These are phyloP conservation scores for Drosophila kanekoi DNA, from an alignment of 2,888 invertebrate species.

Conservation along the genomic window DNA sequence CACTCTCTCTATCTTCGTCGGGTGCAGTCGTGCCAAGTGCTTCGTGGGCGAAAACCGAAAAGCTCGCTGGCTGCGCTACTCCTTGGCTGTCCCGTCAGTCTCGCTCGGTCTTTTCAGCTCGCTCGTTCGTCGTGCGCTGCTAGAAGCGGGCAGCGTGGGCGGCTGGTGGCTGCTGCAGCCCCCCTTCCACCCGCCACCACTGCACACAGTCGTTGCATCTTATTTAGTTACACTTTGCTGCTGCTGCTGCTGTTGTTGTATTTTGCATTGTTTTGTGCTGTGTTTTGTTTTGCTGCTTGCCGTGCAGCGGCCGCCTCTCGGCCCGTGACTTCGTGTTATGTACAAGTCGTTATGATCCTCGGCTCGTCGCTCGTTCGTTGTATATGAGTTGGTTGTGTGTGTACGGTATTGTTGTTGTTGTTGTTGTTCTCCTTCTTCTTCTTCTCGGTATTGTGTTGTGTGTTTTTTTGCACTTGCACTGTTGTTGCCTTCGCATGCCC, in stretches of 20 bases:
- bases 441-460: slow-evolving; percentile 60
- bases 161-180: slow-evolving; percentile 23
- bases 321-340: slow-evolving; percentile 74
- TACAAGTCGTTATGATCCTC: slow-evolving; percentile 73
- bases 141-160: slow-evolving; percentile 49
- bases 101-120: slow-evolving; percentile 78
- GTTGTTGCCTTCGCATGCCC: slow-evolving; percentile 41
- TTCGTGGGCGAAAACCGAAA: slow-evolving; percentile 48
- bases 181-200: slow-evolving; percentile 3
- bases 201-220: slow-evolving; percentile 64
- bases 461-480: slow-evolving; percentile 65
- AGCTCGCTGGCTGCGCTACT: slow-evolving; percentile 54
- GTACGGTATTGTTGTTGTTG: slow-evolving; percentile 40
- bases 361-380: slow-evolving; percentile 74
- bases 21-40: slow-evolving; percentile 34
- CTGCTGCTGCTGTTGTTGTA: slow-evolving; percentile 65
- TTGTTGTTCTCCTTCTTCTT: slow-evolving; percentile 27
- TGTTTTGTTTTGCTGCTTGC: slow-evolving; percentile 77
- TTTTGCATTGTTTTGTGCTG: slow-evolving; percentile 83
- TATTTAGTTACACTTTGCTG: slow-evolving; percentile 76
- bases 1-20: slow-evolving; percentile 32
- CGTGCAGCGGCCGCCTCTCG: slow-evolving; percentile 60
- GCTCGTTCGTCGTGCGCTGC: slow-evolving; percentile 78
- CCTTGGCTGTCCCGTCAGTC: slow-evolving; percentile 74
- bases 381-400: slow-evolving; percentile 55